Conservation (phyloP, 1,140 invertebrate species). For the Sesamia nonagrioides region DNA sequence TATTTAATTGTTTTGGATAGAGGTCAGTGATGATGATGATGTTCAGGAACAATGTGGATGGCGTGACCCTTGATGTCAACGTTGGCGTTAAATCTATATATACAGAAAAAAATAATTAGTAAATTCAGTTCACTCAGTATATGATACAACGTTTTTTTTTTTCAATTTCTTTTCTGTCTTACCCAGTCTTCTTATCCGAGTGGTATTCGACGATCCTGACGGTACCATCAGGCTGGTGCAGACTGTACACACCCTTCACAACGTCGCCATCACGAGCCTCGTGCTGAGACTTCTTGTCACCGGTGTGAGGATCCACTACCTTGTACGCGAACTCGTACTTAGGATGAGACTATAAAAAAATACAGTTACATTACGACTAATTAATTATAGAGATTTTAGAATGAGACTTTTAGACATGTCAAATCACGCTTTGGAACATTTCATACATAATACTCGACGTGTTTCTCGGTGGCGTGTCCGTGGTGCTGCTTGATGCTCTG, state of each 20-base stretch:
- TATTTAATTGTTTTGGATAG: background rate
- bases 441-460: slow-evolving; percentile 46
- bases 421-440: background rate
- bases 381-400: too few relatives aligned
- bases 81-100: slow-evolving; percentile 65
- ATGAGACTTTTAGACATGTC: too few relatives aligned
- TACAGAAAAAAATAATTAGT: background rate
- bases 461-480: slow-evolving; percentile 14
- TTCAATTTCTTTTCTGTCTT: background rate
- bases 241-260: slow-evolving; percentile 79
- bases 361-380: background rate
- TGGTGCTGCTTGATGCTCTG: slow-evolving; percentile 33
- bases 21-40: slow-evolving; percentile 47
- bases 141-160: too few relatives aligned
- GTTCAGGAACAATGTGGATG: slow-evolving; percentile 62
- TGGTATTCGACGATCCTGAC: slow-evolving; percentile 73
- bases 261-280: slow-evolving; percentile 73
- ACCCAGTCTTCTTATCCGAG: slow-evolving; percentile 73
- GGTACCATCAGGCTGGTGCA: slow-evolving; percentile 82
- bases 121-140: background rate
- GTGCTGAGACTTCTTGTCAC: slow-evolving; percentile 69
- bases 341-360: slow-evolving; percentile 59
- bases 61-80: slow-evolving; percentile 62
- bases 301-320: slow-evolving; percentile 70
- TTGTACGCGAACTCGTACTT: slow-evolving; percentile 82